phyloP scores from a whole-genome alignment of 2,888 invertebrate species.

The Ditula angustiorana region DNA sequence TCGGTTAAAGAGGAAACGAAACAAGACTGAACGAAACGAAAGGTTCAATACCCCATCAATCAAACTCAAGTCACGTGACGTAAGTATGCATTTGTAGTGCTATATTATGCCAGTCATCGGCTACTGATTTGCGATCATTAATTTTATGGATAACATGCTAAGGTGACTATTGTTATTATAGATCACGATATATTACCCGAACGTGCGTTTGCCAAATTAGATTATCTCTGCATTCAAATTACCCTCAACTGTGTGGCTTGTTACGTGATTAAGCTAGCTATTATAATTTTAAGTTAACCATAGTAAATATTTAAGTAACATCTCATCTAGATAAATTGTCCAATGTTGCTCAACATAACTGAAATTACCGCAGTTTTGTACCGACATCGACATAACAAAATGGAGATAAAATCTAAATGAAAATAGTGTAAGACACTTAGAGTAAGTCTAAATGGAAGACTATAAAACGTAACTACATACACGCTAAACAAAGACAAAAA shows the following conservation, averaged over 20 bases:
- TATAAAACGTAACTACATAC: not conserved
- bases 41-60: too few relatives aligned
- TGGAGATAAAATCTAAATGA: constrained; percentile 1
- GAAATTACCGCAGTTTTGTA: not conserved
- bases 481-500: not conserved
- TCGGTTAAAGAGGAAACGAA: too few relatives aligned
- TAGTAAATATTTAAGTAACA: too few relatives aligned
- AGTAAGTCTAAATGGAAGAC: not conserved
- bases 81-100: too few relatives aligned
- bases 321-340: not conserved
- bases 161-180: not conserved
- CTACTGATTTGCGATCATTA: not conserved
- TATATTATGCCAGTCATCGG: too few relatives aligned
- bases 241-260: not conserved
- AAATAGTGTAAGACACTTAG: not conserved
- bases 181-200: not conserved
- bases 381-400: not conserved
- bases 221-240: not conserved
- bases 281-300: not conserved
- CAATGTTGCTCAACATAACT: not conserved
- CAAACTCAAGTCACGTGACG: not conserved
- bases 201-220: not conserved
- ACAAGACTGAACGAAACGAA: too few relatives aligned
- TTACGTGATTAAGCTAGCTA: not conserved
- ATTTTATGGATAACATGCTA: not conserved